phyloP scores from a whole-genome alignment of 2,113 vertebrate species.

The Pan paniscus region DNA sequence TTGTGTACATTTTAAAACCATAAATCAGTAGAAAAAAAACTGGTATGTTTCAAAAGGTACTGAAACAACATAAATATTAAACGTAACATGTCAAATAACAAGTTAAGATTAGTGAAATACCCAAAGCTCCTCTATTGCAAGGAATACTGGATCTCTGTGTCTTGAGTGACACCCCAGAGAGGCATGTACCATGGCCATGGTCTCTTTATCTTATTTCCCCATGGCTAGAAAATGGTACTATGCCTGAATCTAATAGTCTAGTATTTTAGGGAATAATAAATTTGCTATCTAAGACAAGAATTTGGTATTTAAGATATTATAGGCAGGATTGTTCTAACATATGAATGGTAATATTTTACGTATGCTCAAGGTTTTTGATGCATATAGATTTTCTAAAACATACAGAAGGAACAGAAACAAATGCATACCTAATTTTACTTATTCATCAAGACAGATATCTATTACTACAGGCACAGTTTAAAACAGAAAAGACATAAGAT shows the following conservation, averaged over 20 bases:
- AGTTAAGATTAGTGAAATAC: neutral
- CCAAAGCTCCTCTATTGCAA: neutral
- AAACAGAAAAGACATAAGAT: neutral
- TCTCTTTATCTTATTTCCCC: neutral
- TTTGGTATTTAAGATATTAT: conserved; percentile 24
- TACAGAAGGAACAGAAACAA: conserved; percentile 37
- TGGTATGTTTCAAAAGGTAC: neutral
- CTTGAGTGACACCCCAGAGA: neutral
- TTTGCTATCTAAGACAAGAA: conserved; percentile 49
- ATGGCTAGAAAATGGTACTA: neutral
- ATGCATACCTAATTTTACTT: conserved; percentile 33
- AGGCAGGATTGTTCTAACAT: conserved; percentile 47
- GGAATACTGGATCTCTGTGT: neutral
- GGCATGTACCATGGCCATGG: rapidly evolving
- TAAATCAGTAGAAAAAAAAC: neutral
- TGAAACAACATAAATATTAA: conserved; percentile 18
- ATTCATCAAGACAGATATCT: conserved; percentile 44
- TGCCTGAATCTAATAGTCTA: neutral
- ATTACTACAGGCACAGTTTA: conserved; percentile 1
- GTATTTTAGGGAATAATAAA: conserved; percentile 37
- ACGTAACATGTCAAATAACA: neutral
- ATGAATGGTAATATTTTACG: conserved; percentile 67
- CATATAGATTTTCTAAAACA: neutral
- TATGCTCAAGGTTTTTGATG: neutral
- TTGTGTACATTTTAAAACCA: neutral